These are phyloP conservation scores for Triplophysa yarkandensis DNA, from an alignment of 2,797 vertebrate species.

Conservation along the genomic window DNA sequence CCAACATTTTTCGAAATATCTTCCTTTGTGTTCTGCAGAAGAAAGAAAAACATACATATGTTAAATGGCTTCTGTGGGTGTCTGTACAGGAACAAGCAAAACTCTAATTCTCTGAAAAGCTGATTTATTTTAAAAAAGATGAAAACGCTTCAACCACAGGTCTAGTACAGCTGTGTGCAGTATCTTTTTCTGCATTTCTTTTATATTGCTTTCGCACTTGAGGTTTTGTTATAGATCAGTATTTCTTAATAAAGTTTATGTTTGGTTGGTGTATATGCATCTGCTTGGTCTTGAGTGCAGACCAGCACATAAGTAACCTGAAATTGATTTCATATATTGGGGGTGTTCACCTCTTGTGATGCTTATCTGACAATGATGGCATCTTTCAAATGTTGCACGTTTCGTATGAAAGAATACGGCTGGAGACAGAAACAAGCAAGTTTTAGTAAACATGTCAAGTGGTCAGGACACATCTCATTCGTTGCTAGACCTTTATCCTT, in stretches of 20 bases:
- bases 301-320: background rate
- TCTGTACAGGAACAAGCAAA: background rate
- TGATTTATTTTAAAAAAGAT: background rate
- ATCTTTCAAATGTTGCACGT: background rate
- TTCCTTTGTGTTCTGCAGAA: too few species aligned
- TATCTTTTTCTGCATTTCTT: background rate
- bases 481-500: background rate
- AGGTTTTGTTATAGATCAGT: background rate
- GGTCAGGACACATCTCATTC: background rate
- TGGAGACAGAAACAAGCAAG: background rate
- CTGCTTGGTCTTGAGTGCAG: background rate
- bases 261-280: background rate
- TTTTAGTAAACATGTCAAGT: background rate
- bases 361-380: background rate
- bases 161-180: background rate
- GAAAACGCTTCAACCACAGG: background rate
- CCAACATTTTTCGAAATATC: too few species aligned
- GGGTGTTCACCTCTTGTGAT: background rate
- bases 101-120: background rate
- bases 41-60: too few species aligned
- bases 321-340: background rate
- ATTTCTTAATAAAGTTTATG: background rate
- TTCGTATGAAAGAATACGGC: background rate
- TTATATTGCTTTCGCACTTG: background rate
- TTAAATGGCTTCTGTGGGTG: background rate